phyloP scores from a whole-genome alignment of 2,888 invertebrate species.

The Hydrotaea cyrtoneurina region DNA sequence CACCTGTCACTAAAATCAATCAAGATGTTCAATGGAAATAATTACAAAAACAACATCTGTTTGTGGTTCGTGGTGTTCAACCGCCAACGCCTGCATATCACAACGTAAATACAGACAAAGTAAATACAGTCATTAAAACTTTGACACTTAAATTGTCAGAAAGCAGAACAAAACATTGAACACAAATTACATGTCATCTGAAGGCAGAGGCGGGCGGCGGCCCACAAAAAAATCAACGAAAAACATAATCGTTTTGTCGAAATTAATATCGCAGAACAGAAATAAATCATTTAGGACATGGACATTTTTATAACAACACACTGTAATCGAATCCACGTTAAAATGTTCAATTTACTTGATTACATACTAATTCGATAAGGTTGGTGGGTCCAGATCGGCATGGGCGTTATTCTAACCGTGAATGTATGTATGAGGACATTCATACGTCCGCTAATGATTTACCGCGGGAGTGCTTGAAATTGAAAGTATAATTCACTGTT shows the following conservation, averaged over 20 bases:
- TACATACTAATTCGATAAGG: not conserved
- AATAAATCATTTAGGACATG: slow-evolving; percentile 44
- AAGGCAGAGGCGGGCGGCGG: not conserved
- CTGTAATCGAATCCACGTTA: slow-evolving; percentile 10
- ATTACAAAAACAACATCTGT: too few relatives aligned
- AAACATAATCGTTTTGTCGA: slow-evolving; percentile 21
- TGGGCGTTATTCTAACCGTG: not conserved
- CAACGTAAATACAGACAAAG: slow-evolving; percentile 13
- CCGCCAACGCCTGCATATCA: not conserved
- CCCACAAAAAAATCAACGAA: slow-evolving; percentile 8
- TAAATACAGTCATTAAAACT: slow-evolving; percentile 57
- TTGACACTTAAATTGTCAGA: slow-evolving; percentile 66
- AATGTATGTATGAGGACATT: too few relatives aligned
- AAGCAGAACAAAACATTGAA: slow-evolving; percentile 52
- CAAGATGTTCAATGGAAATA: too few relatives aligned
- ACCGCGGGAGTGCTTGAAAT: too few relatives aligned
- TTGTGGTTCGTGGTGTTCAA: too few relatives aligned
- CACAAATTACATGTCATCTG: slow-evolving; percentile 64
- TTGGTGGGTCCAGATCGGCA: not conserved
- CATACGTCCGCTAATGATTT: too few relatives aligned
- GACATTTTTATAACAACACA: slow-evolving; percentile 19
- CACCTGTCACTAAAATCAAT: too few relatives aligned
- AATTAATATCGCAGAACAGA: slow-evolving; percentile 17
- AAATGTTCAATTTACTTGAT: slow-evolving; percentile 20
- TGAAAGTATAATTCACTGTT: too few relatives aligned